Conservation (phyloP, 1,140 invertebrate species). For the Aphelinus atriplicis region DNA sequence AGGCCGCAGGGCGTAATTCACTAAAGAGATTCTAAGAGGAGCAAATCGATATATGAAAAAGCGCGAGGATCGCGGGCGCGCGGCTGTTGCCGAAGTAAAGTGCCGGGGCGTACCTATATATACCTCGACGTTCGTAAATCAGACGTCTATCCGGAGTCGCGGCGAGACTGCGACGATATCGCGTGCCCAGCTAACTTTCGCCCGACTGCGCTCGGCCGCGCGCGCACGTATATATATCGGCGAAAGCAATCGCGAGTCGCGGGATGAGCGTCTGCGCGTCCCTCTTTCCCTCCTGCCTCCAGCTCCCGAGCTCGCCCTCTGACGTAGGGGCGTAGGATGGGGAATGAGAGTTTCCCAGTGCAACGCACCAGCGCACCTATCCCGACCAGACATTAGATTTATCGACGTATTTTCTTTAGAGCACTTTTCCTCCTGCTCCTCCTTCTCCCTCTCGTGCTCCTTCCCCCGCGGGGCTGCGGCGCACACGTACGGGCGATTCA, state of each 20-base stretch:
- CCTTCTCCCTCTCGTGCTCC: neutral
- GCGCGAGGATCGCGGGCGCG: too few relatives aligned
- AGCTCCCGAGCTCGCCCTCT: neutral
- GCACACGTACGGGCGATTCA: slow-evolving; percentile 16
- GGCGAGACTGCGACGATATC: neutral
- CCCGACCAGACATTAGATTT: slow-evolving; percentile 52
- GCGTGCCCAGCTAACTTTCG: neutral
- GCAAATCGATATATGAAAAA: too few relatives aligned
- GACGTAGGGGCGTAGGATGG: slow-evolving; percentile 2
- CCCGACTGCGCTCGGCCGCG: neutral
- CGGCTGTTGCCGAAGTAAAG: neutral
- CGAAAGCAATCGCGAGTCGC: slow-evolving; percentile 22
- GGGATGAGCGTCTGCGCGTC: neutral
- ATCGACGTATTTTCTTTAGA: slow-evolving; percentile 55
- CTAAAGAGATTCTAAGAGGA: too few relatives aligned
- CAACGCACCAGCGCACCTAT: slow-evolving; percentile 41
- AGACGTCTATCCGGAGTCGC: slow-evolving; percentile 7
- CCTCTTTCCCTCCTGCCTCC: neutral
- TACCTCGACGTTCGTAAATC: slow-evolving; percentile 29
- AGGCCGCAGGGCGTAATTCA: too few relatives aligned
- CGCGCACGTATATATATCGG: neutral
- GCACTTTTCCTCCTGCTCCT: slow-evolving; percentile 4
- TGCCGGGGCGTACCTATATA: neutral
- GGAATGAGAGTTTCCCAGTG: slow-evolving; percentile 29
- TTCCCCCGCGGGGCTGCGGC: neutral